These are phyloP conservation scores for Eucera pruinosa DNA, from an alignment of 2,888 invertebrate genomes.

Conservation along the genomic window DNA sequence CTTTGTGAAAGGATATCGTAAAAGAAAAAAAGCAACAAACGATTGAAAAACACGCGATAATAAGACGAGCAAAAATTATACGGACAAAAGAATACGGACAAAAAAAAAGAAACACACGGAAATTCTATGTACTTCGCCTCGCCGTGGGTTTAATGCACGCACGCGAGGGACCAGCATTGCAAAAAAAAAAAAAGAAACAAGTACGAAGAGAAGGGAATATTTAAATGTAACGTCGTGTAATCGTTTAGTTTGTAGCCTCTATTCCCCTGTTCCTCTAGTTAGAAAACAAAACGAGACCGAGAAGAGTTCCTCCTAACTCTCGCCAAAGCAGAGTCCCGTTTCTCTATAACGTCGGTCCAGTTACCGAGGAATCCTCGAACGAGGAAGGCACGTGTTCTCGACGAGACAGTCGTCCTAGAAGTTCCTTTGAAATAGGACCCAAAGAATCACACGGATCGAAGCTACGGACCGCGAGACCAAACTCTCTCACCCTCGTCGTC, in stretches of 20 bases:
- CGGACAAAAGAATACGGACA: background rate
- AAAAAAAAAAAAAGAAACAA: no score
- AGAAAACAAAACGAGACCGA: slow-evolving; percentile 61
- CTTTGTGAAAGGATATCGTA: slow-evolving; percentile 16
- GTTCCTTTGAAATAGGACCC: slow-evolving; percentile 74
- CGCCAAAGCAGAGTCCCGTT: slow-evolving; percentile 52
- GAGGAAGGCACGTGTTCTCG: slow-evolving; percentile 58
- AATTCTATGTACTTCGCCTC: slow-evolving; percentile 51
- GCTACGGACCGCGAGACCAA: slow-evolving; percentile 62
- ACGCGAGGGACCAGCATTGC: slow-evolving; percentile 60
- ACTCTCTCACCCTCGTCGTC: slow-evolving; percentile 33
- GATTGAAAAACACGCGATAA: background rate
- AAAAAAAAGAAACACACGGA: slow-evolving; percentile 20
- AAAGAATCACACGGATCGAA: slow-evolving; percentile 66
- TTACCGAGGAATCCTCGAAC: slow-evolving; percentile 53
- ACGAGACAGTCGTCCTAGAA: slow-evolving; percentile 59
- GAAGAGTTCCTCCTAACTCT: slow-evolving; percentile 63
- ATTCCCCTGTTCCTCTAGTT: slow-evolving; percentile 56
- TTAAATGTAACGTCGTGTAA: slow-evolving; percentile 77
- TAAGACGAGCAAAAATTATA: slow-evolving; percentile 10
- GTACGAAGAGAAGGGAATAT: slow-evolving; percentile 63
- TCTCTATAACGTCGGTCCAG: slow-evolving; percentile 52
- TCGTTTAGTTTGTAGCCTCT: slow-evolving; percentile 78
- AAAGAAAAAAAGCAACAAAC: slow-evolving; percentile 14
- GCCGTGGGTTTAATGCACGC: slow-evolving; percentile 44